Percentiles rank a stretch among this genome's conserved stretches.
These are phyloP conservation scores for Cryptosula pallasiana DNA, from an alignment of 2,888 invertebrate species.

Conservation along the genomic window DNA sequence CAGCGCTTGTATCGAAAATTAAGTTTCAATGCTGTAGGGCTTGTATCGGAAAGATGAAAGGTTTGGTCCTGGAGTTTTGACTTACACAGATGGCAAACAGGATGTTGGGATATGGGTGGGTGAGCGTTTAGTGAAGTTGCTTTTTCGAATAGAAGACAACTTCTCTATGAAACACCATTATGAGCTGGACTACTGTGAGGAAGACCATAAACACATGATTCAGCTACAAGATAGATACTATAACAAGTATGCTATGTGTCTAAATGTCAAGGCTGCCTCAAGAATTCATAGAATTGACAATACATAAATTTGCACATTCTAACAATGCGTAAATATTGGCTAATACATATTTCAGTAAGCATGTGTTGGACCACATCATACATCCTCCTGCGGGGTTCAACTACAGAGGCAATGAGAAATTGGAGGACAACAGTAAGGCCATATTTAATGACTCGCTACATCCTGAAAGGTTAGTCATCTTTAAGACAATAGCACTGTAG, in stretches of 20 bases:
- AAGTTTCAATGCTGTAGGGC: constrained; percentile 37
- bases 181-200: constrained; percentile 41
- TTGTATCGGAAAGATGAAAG: constrained; percentile 48
- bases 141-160: constrained; percentile 35
- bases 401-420: neutral
- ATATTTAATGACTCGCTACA: constrained; percentile 15
- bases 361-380: neutral
- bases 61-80: constrained; percentile 49
- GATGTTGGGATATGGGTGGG: constrained; percentile 52
- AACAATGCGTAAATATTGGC: too few relatives aligned
- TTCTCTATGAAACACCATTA: constrained; percentile 44
- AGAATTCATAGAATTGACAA: too few relatives aligned
- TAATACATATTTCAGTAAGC: neutral
- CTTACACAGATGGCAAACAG: constrained; percentile 43
- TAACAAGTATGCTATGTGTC: constrained; percentile 3
- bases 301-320: too few relatives aligned
- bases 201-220: constrained; percentile 33
- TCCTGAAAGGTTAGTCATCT: constrained; percentile 15
- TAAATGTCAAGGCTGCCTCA: too few relatives aligned
- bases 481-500: too few relatives aligned
- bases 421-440: constrained; percentile 5
- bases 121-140: constrained; percentile 45
- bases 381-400: constrained; percentile 6
- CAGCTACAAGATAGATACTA: neutral
- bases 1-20: neutral